Percentiles rank a stretch among this genome's conserved stretches.
Conservation (phyloP, 2,888 invertebrate species). For the Antitype chi region DNA sequence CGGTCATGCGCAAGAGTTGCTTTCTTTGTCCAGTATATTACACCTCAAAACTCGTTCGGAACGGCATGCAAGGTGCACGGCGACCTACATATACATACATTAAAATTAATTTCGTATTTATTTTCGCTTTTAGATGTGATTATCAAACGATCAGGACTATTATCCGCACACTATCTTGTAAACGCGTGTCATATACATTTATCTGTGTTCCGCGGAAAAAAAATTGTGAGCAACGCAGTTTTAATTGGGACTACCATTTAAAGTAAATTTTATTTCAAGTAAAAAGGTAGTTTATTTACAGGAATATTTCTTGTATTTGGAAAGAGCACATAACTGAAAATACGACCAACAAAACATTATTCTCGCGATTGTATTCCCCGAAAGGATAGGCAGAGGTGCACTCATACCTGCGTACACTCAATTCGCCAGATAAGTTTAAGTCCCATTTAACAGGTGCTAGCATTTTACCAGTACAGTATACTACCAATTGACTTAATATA, state of each 20-base stretch:
- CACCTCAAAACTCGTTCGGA: conserved; percentile 39
- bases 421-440: not conserved
- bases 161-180: conserved; percentile 38
- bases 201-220: conserved; percentile 10
- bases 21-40: conserved; percentile 75
- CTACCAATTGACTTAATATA: not conserved
- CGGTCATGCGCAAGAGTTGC: conserved; percentile 63
- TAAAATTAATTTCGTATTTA: conserved; percentile 29
- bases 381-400: not conserved
- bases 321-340: not conserved
- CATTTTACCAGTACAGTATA: not conserved
- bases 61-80: conserved; percentile 61
- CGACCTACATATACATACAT: conserved; percentile 38
- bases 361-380: not conserved
- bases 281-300: not conserved
- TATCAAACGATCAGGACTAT: conserved; percentile 51
- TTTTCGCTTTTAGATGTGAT: conserved; percentile 39
- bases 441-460: not conserved
- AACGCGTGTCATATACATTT: conserved; percentile 34
- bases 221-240: not conserved
- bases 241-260: conserved; percentile 14
- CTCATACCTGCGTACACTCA: not conserved
- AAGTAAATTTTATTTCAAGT: not conserved
- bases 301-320: not conserved
- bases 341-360: not conserved